Conservation (phyloP, 1,140 invertebrate species). For the Pygmarrhopalites habei region DNA sequence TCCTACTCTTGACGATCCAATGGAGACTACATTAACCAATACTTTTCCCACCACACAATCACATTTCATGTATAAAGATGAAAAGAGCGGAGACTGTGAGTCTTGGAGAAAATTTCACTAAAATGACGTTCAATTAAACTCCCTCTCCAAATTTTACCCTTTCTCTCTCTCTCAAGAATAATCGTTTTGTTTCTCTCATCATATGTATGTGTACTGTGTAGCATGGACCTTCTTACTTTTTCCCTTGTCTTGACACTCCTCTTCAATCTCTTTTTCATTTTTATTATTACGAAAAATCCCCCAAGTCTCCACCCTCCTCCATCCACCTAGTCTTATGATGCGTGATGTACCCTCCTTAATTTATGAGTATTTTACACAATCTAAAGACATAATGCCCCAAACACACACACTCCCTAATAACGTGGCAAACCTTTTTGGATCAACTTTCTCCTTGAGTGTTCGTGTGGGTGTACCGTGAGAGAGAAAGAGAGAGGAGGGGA, state of each 20-base stretch:
- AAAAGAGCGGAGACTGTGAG: too few species aligned
- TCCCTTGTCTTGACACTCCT: not conserved
- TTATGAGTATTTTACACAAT: too few species aligned
- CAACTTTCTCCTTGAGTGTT: not conserved
- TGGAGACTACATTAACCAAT: too few species aligned
- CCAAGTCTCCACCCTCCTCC: not conserved
- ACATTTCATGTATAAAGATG: too few species aligned
- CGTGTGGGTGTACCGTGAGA: not conserved
- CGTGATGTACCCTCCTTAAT: not conserved
- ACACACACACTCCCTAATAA: not conserved
- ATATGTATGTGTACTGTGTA: too few species aligned
- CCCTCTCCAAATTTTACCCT: not conserved
- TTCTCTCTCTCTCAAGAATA: conserved; percentile 8
- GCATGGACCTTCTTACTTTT: too few species aligned
- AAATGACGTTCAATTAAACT: conserved; percentile 9
- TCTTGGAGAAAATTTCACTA: conserved; percentile 9
- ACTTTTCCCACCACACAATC: too few species aligned
- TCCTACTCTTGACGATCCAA: too few species aligned
- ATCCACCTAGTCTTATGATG: not conserved
- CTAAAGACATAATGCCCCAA: not conserved
- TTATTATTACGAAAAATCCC: not conserved
- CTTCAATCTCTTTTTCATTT: not conserved
- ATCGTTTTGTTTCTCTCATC: not conserved
- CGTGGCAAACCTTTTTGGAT: not conserved
- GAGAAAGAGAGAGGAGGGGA: conserved; percentile 1